Base-by-base conservation (phyloP, 2,797 vertebrate genomes). In the Distichodus sexfasciatus region DNA sequence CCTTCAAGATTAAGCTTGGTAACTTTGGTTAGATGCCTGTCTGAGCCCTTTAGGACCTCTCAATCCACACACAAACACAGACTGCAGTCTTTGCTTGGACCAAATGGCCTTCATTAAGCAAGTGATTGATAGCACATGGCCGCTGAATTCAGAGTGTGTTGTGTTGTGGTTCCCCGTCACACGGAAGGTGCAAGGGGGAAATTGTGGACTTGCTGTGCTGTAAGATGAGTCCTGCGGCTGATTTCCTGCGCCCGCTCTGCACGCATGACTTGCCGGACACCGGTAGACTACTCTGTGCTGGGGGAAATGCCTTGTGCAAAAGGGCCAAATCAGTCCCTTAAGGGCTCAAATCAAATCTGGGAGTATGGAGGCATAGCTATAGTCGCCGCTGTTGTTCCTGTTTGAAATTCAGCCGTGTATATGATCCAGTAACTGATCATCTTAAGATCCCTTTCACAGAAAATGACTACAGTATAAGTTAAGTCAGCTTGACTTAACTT, bases 81-180 rank as follows among this genome's bases (percentile, higher is more conserved):
- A 51, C 28, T 21, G 38, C 6, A 26, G 21, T 17, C 47, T n/a
- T 0, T 54, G 68, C 78, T 70, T 79, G 58, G 67, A 66, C 66
- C 33, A 31, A 83, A 91, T 94, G 91, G 84, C 81, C 69, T 91
- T 91, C 87, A 93, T 94, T 93, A 94, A 73, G 48, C 33, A 47
- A 58, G 81, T 92, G 88, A 94, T 93, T 94, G 91, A 87, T 88
- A 92, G 84, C 93, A 93, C 81, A 88, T 94, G 92, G 85, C 74
- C 73, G 50, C 75, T 17, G 64, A 85, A 23, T 74, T 77, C 74
- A 76, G 78, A 78, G 73, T 75, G 78, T 86, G 88, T n/a, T 89
- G 82, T 91, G 91, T 90, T 62, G 60, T 48, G 65, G 66, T 50
- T 47, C 69, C 69, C 61, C 46, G 79, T 88, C 87, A 86, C 86